Evolutionary conservation across 2,888 invertebrate genomes (phyloP).

Genomic region (Athalia rosae): DNA sequence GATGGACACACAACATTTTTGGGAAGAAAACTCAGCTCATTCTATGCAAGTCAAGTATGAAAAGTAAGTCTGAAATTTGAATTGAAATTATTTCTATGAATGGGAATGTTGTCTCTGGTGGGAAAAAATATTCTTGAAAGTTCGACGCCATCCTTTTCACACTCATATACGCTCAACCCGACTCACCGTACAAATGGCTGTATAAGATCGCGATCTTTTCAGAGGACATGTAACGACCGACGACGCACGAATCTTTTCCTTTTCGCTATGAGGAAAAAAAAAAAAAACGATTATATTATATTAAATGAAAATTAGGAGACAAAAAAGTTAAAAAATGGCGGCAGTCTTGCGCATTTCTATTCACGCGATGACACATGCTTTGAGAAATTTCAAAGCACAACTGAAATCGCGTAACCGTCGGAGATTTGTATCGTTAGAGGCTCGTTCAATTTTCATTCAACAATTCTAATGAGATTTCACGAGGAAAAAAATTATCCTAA

Average conservation of each 20-base stretch:
- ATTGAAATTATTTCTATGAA: too few relatives aligned
- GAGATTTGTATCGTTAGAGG: not conserved
- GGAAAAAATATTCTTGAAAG: too few relatives aligned
- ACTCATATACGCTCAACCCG: too few relatives aligned
- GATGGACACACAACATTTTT: slow-evolving; percentile 75
- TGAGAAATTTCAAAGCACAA: slow-evolving; percentile 1
- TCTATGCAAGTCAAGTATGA: slow-evolving; percentile 76
- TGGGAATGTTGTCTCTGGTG: too few relatives aligned
- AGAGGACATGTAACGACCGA: too few relatives aligned
- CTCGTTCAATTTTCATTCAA: not conserved
- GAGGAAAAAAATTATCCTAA: not conserved
- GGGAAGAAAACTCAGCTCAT: slow-evolving; percentile 76
- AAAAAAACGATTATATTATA: not conserved
- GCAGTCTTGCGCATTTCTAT: slow-evolving; percentile 31
- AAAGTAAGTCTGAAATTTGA: slow-evolving; percentile 69
- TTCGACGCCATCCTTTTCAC: too few relatives aligned
- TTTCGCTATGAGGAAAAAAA: not conserved
- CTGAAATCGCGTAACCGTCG: not conserved
- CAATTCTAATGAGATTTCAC: not conserved
- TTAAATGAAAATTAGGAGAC: not conserved
- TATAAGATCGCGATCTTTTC: too few relatives aligned
- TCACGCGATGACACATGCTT: slow-evolving; percentile 39
- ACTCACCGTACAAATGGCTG: too few relatives aligned
- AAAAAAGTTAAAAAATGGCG: slow-evolving; percentile 29
- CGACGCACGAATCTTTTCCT: not conserved